Evolutionary conservation across 1,140 invertebrate species (phyloP).

Genomic region (Teleogryllus occipitalis): DNA sequence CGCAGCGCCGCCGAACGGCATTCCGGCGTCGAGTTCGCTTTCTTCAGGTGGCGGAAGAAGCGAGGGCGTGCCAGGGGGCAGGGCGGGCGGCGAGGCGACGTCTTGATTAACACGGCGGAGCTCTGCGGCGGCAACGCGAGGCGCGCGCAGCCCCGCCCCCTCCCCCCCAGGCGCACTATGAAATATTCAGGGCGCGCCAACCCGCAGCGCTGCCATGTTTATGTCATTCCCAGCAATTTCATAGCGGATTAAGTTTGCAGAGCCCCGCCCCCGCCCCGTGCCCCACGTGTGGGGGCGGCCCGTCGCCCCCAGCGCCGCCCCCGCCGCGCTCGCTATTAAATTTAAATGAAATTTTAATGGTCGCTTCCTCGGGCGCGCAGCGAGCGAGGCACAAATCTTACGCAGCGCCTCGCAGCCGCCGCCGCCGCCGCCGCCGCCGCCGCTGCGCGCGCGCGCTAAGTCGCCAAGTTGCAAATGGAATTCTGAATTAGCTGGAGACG

Average conservation of each 20-base stretch:
- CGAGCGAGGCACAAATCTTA: constrained; percentile 17
- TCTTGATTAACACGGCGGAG: no score
- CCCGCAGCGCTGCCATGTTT: constrained; percentile 10
- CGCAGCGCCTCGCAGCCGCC: background rate
- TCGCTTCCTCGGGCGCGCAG: background rate
- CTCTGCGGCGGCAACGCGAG: background rate
- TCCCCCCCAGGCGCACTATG: background rate
- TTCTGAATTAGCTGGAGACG: constrained; percentile 15
- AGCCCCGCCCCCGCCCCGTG: no score
- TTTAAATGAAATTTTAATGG: constrained; percentile 22
- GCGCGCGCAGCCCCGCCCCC: background rate
- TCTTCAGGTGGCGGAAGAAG: background rate
- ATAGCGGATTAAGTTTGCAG: constrained; percentile 22
- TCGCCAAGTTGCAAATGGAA: constrained; percentile 19
- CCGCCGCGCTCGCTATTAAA: constrained; percentile 12
- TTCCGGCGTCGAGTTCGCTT: background rate
- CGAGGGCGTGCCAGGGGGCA: no score
- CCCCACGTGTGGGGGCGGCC: background rate
- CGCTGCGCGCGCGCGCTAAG: background rate
- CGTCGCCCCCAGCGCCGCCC: background rate
- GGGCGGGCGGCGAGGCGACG: no score
- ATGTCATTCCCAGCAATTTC: constrained; percentile 20
- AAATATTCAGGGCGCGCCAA: background rate
- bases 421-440: no score
- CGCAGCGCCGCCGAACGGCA: background rate